Percentiles rank a stretch among this genome's conserved stretches.
Evolutionary conservation across 2,888 invertebrate species (phyloP).

Genomic region (Eumacrocentrus americanus): DNA sequence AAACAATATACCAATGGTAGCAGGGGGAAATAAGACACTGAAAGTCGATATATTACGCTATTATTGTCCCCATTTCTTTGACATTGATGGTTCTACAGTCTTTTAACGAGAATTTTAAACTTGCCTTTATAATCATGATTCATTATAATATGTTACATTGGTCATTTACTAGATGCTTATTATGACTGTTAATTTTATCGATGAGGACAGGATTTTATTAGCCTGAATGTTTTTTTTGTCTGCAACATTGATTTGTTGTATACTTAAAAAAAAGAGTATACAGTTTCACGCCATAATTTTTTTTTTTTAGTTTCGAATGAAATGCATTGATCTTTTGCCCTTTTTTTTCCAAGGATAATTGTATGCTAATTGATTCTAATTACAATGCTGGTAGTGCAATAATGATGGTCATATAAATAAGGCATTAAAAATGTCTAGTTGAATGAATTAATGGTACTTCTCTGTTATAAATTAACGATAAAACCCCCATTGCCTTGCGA

Average conservation of each 20-base stretch:
- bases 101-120: not conserved
- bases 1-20: too few species aligned
- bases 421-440: slow-evolving; percentile 26
- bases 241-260: not conserved
- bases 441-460: not conserved
- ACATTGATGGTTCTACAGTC: too few species aligned
- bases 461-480: not conserved
- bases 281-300: not conserved
- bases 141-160: slow-evolving; percentile 8
- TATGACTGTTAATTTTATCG: not conserved
- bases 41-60: too few species aligned
- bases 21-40: too few species aligned
- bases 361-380: slow-evolving; percentile 18
- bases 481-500: slow-evolving; percentile 21
- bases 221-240: too few species aligned
- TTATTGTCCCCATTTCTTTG: too few species aligned
- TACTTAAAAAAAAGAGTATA: not conserved
- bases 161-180: slow-evolving; percentile 9
- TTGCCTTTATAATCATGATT: slow-evolving; percentile 5
- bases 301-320: not conserved
- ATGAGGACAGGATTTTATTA: not conserved
- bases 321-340: slow-evolving; percentile 1
- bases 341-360: not conserved
- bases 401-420: slow-evolving; percentile 28
- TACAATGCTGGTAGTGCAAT: slow-evolving; percentile 52